These are phyloP conservation scores for Oncopodura yosiiana DNA, from an alignment of 1,140 invertebrate genomes.

Conservation along the genomic window DNA sequence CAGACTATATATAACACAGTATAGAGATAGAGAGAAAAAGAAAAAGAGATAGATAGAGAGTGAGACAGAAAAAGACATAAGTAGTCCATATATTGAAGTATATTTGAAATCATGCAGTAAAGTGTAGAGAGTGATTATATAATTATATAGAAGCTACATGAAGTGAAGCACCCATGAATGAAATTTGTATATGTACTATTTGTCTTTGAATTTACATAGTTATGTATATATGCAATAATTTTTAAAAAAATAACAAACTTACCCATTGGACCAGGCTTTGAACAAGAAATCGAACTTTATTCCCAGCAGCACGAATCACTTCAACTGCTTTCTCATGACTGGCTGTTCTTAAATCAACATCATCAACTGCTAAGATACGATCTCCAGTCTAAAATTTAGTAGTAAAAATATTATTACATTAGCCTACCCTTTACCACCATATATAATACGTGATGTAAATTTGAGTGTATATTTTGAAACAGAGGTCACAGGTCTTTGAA, in stretches of 20 bases:
- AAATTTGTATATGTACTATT: neutral
- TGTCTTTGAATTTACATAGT: conserved; percentile 3
- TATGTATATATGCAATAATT: no score
- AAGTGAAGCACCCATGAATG: no score
- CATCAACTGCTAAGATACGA: conserved; percentile 85
- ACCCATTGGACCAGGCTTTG: conserved; percentile 81
- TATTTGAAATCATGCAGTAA: no score
- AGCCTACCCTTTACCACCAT: neutral
- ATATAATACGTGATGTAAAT: no score
- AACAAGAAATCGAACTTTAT: conserved; percentile 81
- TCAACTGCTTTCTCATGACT: conserved; percentile 92
- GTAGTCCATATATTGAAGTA: no score
- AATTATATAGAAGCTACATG: no score
- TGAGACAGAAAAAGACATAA: neutral
- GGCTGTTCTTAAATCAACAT: conserved; percentile 74
- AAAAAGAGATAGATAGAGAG: neutral
- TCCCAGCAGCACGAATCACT: conserved; percentile 81
- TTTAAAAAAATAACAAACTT: conserved; percentile 39
- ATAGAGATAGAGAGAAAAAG: neutral
- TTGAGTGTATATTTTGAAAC: no score
- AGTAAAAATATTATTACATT: neutral
- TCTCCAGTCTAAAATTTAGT: conserved; percentile 65
- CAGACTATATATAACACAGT: conserved; percentile 9
- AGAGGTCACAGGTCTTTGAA: no score
- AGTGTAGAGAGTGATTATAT: no score